These are phyloP conservation scores for Merluccius polli DNA, from an alignment of 2,797 vertebrate species.

Conservation along the genomic window DNA sequence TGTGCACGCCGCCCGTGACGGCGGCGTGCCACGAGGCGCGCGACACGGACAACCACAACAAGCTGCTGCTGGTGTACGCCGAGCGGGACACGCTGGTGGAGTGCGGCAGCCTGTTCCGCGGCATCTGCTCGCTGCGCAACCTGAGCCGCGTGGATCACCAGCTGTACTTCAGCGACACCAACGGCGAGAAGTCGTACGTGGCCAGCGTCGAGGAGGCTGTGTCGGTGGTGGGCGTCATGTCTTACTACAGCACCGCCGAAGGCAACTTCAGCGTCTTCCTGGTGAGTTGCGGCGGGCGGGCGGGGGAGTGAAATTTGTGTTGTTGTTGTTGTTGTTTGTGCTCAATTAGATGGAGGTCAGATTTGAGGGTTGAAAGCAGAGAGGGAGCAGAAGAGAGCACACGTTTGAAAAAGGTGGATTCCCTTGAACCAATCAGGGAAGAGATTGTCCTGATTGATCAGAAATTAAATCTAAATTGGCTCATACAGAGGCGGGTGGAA, in stretches of 20 bases:
- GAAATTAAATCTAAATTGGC: no score
- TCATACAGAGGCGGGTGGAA: no score
- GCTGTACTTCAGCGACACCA: conserved; percentile 84
- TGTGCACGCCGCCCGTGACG: conserved; percentile 64
- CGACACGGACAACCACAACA: conserved; percentile 84
- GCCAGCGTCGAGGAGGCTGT: conserved; percentile 88
- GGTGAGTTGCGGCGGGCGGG: conserved; percentile 27
- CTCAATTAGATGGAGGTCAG: no score
- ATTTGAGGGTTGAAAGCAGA: no score
- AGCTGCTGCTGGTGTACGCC: conserved; percentile 84
- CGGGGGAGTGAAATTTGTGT: no score
- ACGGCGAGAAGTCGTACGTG: conserved; percentile 93
- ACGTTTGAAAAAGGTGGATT: no score
- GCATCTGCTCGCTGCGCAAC: conserved; percentile 87
- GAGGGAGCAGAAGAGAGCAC: no score
- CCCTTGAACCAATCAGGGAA: no score
- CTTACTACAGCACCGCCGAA: conserved; percentile 47
- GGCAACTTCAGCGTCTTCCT: conserved; percentile 76
- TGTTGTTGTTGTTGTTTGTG: no score
- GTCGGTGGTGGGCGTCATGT: conserved; percentile 89
- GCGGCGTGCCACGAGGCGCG: conserved; percentile 74
- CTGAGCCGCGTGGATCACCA: conserved; percentile 77
- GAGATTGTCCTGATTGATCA: no score
- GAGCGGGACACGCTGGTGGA: conserved; percentile 77
- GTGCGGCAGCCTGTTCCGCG: conserved; percentile 91